These are phyloP conservation scores for Gadopsis bispinosus DNA, from an alignment of 2,797 vertebrate species.

Conservation along the genomic window DNA sequence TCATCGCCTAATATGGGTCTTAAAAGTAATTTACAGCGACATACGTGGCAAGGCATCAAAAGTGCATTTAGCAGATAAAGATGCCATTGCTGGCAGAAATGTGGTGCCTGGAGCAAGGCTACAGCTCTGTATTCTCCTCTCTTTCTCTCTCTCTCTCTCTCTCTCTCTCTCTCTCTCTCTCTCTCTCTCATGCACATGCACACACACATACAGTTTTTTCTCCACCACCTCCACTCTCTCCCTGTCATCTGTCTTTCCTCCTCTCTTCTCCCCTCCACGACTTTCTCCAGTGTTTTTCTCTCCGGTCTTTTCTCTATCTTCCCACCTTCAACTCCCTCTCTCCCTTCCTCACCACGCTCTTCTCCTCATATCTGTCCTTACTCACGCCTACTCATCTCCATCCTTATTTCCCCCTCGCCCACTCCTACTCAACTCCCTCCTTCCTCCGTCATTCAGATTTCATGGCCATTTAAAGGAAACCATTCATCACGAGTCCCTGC, in stretches of 20 bases:
- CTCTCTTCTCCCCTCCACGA: constrained; percentile 20
- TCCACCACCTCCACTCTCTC: constrained; percentile 35
- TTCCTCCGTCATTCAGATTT: constrained; percentile 54
- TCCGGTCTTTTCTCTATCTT: constrained; percentile 12
- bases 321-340: constrained; percentile 27
- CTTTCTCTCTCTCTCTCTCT: constrained; percentile 4
- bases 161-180: not conserved
- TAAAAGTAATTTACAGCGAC: constrained; percentile 82
- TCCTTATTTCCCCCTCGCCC: constrained; percentile 41
- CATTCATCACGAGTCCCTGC: constrained; percentile 25
- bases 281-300: constrained; percentile 17
- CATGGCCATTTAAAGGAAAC: constrained; percentile 44
- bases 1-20: constrained; percentile 61
- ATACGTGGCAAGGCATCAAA: constrained; percentile 80
- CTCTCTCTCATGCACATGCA: not conserved
- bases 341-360: constrained; percentile 4
- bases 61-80: constrained; percentile 84
- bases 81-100: constrained; percentile 76
- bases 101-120: constrained; percentile 70
- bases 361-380: constrained; percentile 40
- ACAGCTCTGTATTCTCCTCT: constrained; percentile 53
- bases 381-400: constrained; percentile 43
- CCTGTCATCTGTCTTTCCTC: constrained; percentile 6
- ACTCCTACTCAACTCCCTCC: constrained; percentile 38
- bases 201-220: constrained; percentile 24